phyloP scores from a whole-genome alignment of 2,888 invertebrate genomes.

The Tiphia femorata region DNA sequence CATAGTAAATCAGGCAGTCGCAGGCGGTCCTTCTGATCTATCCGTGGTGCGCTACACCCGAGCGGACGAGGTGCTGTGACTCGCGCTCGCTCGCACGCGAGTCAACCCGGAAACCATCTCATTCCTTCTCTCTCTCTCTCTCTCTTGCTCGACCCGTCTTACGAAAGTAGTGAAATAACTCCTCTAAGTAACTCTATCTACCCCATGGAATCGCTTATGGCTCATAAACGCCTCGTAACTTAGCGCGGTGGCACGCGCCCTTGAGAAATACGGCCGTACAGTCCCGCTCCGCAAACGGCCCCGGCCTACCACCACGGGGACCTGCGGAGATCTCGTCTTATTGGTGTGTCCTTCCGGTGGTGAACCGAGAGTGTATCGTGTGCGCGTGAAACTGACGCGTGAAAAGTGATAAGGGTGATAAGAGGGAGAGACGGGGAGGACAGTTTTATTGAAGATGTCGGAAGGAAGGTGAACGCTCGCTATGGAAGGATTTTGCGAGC shows the following conservation, averaged over 20 bases:
- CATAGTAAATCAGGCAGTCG: constrained; percentile 67
- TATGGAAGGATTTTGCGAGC: no score
- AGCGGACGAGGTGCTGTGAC: constrained; percentile 48
- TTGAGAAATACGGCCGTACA: constrained; percentile 48
- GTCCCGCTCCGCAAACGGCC: constrained; percentile 9
- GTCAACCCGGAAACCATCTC: constrained; percentile 45
- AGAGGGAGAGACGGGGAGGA: no score
- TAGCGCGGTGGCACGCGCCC: constrained; percentile 61
- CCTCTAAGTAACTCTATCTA: constrained; percentile 63
- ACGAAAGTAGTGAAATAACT: constrained; percentile 62
- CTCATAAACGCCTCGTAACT: constrained; percentile 68
- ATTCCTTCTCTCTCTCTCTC: constrained; percentile 25
- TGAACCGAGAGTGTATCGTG: no score
- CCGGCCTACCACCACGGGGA: background rate
- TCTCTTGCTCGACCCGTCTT: constrained; percentile 27
- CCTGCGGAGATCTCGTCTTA: background rate
- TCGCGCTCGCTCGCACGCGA: no score
- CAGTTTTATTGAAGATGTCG: no score
- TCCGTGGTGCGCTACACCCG: no score
- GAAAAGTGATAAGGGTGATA: no score
- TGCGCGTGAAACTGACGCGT: no score
- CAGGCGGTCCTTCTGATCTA: constrained; percentile 68
- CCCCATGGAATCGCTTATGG: constrained; percentile 65
- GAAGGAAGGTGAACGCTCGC: no score
- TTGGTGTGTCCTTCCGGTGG: background rate